These are phyloP conservation scores for Coluber constrictor DNA, from an alignment of 2,797 vertebrate species.

Conservation along the genomic window DNA sequence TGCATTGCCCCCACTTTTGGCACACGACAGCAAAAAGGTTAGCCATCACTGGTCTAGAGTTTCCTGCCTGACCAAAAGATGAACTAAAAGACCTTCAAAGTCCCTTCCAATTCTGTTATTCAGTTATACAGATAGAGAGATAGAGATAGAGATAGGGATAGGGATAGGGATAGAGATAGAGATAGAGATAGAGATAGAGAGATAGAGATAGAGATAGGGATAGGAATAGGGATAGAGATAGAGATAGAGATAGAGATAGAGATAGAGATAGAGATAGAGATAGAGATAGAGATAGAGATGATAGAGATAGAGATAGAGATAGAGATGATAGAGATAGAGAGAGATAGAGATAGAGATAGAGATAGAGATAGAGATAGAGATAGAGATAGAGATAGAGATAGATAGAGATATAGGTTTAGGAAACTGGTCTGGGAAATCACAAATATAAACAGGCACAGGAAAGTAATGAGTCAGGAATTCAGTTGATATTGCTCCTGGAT, in stretches of 20 bases:
- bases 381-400: not conserved
- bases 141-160: no score
- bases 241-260: not conserved
- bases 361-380: not conserved
- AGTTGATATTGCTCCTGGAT: conserved; percentile 15
- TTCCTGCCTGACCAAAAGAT: not conserved
- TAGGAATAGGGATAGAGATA: accelerated
- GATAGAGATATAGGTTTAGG: no score
- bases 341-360: no score
- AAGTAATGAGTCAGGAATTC: conserved; percentile 49
- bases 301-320: not conserved
- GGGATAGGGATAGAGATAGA: no score
- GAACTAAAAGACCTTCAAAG: not conserved
- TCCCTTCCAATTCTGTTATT: not conserved
- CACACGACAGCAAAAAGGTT: no score
- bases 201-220: not conserved
- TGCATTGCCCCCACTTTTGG: no score
- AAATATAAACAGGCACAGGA: conserved; percentile 45
- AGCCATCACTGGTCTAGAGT: not conserved
- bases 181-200: not conserved
- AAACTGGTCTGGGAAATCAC: not conserved
- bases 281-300: no score
- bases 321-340: no score
- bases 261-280: no score
- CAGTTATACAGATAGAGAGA: not conserved